Evolutionary conservation across 2,797 vertebrate genomes (phyloP), one percentile per base, ranked within the genome.

Genomic region (Brachyrhaphis roseni): DNA sequence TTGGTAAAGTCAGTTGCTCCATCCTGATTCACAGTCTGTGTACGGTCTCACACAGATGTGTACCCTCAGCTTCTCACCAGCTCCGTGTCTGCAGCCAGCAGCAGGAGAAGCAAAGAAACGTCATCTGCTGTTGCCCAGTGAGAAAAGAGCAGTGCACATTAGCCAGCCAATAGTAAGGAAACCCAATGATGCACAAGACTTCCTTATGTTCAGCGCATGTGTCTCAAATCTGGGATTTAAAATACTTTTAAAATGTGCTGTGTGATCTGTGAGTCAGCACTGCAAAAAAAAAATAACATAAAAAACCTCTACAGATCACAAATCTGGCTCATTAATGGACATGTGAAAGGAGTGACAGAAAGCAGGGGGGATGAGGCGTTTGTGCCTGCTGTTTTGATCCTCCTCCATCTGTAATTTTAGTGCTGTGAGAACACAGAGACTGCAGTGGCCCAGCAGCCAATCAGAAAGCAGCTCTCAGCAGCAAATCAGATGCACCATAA

Each of bases 361-460:
- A 76, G 66, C 70, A 72, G n/a, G 75, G 39, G 57, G 74, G 51
- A 26, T 80, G 80, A 82, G 46, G 84, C 83, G 68, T 82, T 71
- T 64, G 8, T 26, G 16, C 26, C 13, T 4, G 34, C 78, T 49
- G 78, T 86, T 86, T 90, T 82, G 72, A 87, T 89, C 82, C 83
- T 84, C 85, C 85, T 88, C 80, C 77, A 74, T 89, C 86, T 85
- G 72, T 71, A 77, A 72, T 78, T 86, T 77, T 43, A 87, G 87
- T 79, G 88, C 78, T 89, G 86, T 51, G 89, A 88, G 86, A 84
- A 84, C 76, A 87, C 74, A 73, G 87, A 90, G 86, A 94, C 93
- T 94, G 94, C 94, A 90, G 94, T 92, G 88, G 86, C 84, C 59
- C 31, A 53, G 80, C 83, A 41, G 84, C 94, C 94, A 94, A 94